Conservation (phyloP, 2,888 invertebrate genomes). For the Ophioninae sp. region DNA sequence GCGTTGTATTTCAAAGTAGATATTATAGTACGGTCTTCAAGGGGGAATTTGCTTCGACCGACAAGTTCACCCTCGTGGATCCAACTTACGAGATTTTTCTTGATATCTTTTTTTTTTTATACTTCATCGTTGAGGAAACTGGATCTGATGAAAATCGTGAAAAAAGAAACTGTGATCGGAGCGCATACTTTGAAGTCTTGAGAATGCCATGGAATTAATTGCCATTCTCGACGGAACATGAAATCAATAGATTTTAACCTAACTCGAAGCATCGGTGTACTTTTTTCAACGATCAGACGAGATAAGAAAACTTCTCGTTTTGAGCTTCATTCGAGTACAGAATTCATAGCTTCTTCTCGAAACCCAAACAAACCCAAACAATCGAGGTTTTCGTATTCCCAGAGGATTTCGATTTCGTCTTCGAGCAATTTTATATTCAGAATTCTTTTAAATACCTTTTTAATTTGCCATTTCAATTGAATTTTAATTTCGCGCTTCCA, state of each 20-base stretch:
- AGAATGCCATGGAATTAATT: not conserved
- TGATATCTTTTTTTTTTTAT: not conserved
- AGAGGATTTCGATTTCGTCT: not conserved
- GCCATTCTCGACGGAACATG: not conserved
- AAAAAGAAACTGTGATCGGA: not conserved
- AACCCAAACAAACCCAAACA: not conserved
- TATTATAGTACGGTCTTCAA: constrained; percentile 17
- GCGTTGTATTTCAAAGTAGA: constrained; percentile 29
- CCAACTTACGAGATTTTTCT: not conserved
- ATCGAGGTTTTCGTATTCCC: not conserved
- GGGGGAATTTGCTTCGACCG: not conserved
- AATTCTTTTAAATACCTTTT: no score
- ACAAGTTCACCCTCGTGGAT: not conserved
- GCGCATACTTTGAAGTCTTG: not conserved
- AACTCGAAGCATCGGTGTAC: not conserved
- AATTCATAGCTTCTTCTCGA: not conserved
- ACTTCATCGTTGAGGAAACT: not conserved
- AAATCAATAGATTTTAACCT: not conserved
- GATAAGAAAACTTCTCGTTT: not conserved
- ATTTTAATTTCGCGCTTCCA: no score
- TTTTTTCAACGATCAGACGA: not conserved
- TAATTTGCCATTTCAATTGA: no score
- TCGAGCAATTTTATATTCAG: no score
- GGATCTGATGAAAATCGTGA: not conserved
- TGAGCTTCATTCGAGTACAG: not conserved